Evolutionary conservation across 1,140 invertebrate genomes (phyloP).

Genomic region (Macrobrachium rosenbergii): DNA sequence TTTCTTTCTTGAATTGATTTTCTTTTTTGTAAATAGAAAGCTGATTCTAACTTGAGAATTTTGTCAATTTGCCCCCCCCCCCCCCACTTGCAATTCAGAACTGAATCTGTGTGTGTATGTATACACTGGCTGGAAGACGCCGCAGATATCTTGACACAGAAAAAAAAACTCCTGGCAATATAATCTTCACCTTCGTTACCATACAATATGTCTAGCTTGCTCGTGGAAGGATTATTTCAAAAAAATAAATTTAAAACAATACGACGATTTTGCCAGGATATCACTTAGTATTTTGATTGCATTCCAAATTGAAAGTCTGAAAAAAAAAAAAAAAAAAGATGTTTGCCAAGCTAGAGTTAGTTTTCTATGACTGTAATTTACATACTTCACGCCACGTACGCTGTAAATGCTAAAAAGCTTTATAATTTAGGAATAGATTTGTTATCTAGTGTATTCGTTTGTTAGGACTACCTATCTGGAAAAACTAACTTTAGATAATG

Average conservation of each 20-base stretch:
- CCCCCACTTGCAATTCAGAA: not conserved
- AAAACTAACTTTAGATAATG: conserved; percentile 47
- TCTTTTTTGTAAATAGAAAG: conserved; percentile 52
- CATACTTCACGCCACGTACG: conserved; percentile 51
- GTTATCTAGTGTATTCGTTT: conserved; percentile 60
- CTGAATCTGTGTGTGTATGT: not conserved
- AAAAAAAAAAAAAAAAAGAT: no score
- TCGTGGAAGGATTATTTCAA: no score
- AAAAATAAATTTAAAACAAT: no score
- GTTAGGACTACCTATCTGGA: conserved; percentile 45
- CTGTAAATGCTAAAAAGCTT: conserved; percentile 63
- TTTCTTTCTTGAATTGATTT: conserved; percentile 33
- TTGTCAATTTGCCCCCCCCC: not conserved
- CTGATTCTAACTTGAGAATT: conserved; percentile 27
- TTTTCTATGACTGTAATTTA: conserved; percentile 41
- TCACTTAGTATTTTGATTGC: not conserved
- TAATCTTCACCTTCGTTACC: no score
- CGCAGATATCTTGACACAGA: no score
- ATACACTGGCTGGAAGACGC: not conserved
- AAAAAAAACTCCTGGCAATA: no score
- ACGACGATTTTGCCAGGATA: not conserved
- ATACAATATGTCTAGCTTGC: no score
- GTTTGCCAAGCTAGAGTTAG: conserved; percentile 25
- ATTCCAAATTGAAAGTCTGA: not conserved
- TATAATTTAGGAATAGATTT: conserved; percentile 59